Conservation (phyloP, 2,797 vertebrate species). For the Platyrinchus mystaceus region DNA sequence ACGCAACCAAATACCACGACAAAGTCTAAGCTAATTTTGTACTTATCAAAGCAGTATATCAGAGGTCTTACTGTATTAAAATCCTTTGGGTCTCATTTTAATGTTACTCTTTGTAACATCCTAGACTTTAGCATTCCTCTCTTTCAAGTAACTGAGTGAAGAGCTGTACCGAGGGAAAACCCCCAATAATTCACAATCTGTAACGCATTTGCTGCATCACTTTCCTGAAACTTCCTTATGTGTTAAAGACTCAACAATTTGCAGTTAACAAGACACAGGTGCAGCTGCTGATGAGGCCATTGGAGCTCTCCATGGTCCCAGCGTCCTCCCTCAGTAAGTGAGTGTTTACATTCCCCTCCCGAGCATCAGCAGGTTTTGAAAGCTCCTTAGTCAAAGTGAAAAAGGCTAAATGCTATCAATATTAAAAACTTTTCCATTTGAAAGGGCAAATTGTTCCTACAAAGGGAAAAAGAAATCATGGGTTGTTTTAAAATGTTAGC, state of each 20-base stretch:
- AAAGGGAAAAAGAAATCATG: background rate
- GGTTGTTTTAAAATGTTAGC: constrained; percentile 41
- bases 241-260: background rate
- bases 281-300: background rate
- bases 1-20: background rate
- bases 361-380: background rate
- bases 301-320: background rate
- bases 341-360: background rate
- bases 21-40: background rate
- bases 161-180: background rate
- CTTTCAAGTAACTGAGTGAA: background rate
- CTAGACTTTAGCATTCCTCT: background rate
- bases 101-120: background rate
- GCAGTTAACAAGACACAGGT: constrained; percentile 50
- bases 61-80: background rate
- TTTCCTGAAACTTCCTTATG: background rate
- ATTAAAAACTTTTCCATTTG: background rate
- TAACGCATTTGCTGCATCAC: background rate
- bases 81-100: background rate
- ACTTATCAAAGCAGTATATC: background rate
- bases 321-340: background rate
- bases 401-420: background rate
- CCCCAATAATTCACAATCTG: background rate
- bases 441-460: background rate
- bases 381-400: background rate